Evolutionary conservation across 1,140 invertebrate genomes (phyloP).

Genomic region (Epicauta chinensis): DNA sequence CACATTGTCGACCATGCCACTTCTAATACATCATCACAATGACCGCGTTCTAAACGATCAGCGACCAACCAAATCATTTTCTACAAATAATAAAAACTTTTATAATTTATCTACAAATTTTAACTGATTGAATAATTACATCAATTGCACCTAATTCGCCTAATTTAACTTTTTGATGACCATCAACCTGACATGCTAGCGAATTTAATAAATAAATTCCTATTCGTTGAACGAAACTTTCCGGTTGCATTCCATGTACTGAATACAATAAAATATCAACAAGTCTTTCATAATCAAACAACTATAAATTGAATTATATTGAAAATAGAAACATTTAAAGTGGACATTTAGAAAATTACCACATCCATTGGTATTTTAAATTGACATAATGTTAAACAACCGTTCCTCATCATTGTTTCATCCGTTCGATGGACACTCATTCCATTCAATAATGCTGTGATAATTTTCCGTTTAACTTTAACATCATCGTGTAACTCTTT

Average conservation of each 20-base stretch:
- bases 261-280: slow-evolving; percentile 81
- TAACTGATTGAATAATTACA: slow-evolving; percentile 46
- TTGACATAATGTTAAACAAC: slow-evolving; percentile 89
- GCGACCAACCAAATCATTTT: slow-evolving; percentile 82
- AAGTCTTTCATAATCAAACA: slow-evolving; percentile 86
- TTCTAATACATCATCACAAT: slow-evolving; percentile 94
- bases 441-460: slow-evolving; percentile 75
- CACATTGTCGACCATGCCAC: slow-evolving; percentile 97
- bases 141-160: slow-evolving; percentile 84
- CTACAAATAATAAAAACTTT: slow-evolving; percentile 50
- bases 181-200: slow-evolving; percentile 92
- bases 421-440: slow-evolving; percentile 80
- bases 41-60: slow-evolving; percentile 60
- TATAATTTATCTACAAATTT: no score
- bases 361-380: slow-evolving; percentile 93
- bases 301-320: slow-evolving; percentile 47
- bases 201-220: slow-evolving; percentile 93
- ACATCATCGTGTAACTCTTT: slow-evolving; percentile 56
- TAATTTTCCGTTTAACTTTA: slow-evolving; percentile 70
- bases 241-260: slow-evolving; percentile 71
- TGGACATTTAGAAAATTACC: slow-evolving; percentile 57
- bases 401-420: slow-evolving; percentile 92
- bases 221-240: slow-evolving; percentile 89
- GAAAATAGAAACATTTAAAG: neutral
- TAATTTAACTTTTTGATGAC: slow-evolving; percentile 81